phyloP scores from a whole-genome alignment of 1,140 invertebrate species.

The Globodera ellingtonae region DNA sequence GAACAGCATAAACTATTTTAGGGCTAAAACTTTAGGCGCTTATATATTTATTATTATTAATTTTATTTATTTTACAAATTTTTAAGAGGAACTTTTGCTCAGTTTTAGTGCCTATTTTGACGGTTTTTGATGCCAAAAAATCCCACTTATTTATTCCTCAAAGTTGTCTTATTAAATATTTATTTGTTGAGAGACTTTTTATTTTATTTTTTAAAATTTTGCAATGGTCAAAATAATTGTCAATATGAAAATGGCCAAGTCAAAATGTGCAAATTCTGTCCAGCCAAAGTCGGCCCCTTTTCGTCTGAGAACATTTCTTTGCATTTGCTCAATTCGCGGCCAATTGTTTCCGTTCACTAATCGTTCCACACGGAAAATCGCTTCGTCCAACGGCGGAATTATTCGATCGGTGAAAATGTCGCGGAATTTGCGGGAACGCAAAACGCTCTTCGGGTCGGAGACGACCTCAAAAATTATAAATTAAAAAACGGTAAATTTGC shows the following conservation, averaged over 20 bases:
- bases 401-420: constrained; percentile 26
- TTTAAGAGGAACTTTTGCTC: too few species aligned
- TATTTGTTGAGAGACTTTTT: too few species aligned
- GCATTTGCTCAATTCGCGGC: neutral
- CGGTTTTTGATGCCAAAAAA: too few species aligned
- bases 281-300: constrained; percentile 29
- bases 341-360: neutral
- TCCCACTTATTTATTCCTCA: too few species aligned
- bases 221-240: neutral
- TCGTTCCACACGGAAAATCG: constrained; percentile 13
- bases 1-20: too few species aligned
- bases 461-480: constrained; percentile 3
- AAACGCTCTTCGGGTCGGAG: constrained; percentile 14
- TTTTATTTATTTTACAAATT: too few species aligned
- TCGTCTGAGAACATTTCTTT: constrained; percentile 21
- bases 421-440: constrained; percentile 4
- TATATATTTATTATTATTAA: too few species aligned
- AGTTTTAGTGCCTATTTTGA: too few species aligned
- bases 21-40: too few species aligned
- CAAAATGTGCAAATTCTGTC: constrained; percentile 14
- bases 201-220: neutral
- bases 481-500: neutral
- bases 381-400: constrained; percentile 24
- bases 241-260: constrained; percentile 25
- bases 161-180: too few species aligned